Base-by-base conservation (phyloP, 2,797 vertebrate genomes). In the Xyrichtys novacula region DNA sequence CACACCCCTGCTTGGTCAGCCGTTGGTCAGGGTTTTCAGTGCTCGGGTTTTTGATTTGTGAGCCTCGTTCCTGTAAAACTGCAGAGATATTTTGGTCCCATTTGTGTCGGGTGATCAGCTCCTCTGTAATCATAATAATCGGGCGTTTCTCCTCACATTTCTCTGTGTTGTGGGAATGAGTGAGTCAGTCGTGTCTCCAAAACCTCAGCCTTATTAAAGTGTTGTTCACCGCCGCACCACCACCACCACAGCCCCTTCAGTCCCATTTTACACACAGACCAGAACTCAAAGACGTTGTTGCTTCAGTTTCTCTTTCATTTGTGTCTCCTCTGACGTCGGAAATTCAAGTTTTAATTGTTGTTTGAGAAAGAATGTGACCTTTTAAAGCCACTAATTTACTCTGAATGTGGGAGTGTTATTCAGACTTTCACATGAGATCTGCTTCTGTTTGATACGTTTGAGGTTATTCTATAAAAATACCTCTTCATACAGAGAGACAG, bases 301-400 rank as follows among this genome's bases (percentile, higher is more conserved):
- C 60, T 74, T 57, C 25, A 65, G 7, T 53, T 22, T 62, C 31
- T 73, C 52, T 74, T 58, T 74, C 61, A 74, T 74, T 57, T 54
- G 2, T 63, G 69, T 71, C 25, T 7, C 55, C 32, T 60, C 10
- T 72, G 59, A 75, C 11, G 31, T 19, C 39, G 7, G 32, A 71
- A 46, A 48, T 22, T 59, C 16, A 43, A 4, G 1, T 65, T 62
- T 60, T 43, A 28, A 42, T 65, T 65, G 10, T 48, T 25, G 29
- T 29, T n/a, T 1, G 25, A 36, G 5, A 25, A 1, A 40, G 29
- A 31, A 26, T 14, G 46, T 22, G 6, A 22, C 2, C 14, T 42
- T 22, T 65, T 17, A 53, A n/a, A 44, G 40, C 19, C 34, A 4
- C 7, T 0, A 1, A 17, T 39, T 58, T 1, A 17, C 34, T 29